Evolutionary conservation across 2,888 invertebrate species (phyloP), one percentile per base, ranked within the genome.

Genomic region (Eupithecia dodoneata): DNA sequence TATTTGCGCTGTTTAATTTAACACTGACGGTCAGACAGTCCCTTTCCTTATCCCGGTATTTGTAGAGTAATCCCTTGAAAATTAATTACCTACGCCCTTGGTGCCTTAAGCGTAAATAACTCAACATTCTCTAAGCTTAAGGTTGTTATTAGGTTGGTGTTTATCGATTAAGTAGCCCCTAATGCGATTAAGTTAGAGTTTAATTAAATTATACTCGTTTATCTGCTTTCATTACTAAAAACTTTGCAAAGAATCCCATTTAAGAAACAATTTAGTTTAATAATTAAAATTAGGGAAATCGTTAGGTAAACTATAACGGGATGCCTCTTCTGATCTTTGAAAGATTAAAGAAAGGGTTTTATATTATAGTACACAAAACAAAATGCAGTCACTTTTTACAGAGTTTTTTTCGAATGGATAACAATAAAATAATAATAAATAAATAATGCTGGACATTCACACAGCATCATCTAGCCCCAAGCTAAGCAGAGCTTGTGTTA

Each of bases 51-150:
- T 88, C 91, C 92, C 85, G 86, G 91, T 90, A 90, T 93, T 92
- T 93, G 91, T 91, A 87, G 87, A 83, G 89, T 94, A 93, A 94
- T 93, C 93, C 92, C 90, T 89, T 88, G 87, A 90, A 94, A 94
- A 94, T 94, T 94, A 93, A 94, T 94, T 93, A 93, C 88, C 88
- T 85, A 67, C 79, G 73, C 79, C 75, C 81, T 77, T 77, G 78
- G 75, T 82, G 83, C 85, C 81, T 81, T 76, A 75, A 81, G 76
- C 82, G 82, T 81, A 79, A 82, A 81, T 81, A 80, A 77, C 88
- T 87, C 87, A 87, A 87, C 89, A 89, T 88, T 87, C 85, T 82
- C 84, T 80, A 80, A 84, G 89, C 87, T 91, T 88, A 89, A 84
- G 82, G 83, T 71, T 83, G 84, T 86, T 86, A 84, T 87, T 87